Evolutionary conservation across 2,113 vertebrate genomes (phyloP).

Genomic region (Tachysurus vachellii): DNA sequence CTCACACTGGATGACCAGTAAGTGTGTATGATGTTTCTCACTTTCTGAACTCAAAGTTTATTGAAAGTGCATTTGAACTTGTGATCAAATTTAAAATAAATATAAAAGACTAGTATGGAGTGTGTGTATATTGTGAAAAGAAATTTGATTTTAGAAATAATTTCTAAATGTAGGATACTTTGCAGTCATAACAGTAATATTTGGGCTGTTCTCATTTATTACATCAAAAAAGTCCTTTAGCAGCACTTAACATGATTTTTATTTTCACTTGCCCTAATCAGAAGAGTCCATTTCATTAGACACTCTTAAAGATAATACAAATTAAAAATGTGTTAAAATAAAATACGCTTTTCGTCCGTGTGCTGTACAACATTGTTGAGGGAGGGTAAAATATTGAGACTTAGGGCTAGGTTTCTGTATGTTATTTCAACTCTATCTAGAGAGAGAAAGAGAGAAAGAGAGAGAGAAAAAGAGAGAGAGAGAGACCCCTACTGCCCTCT

Average conservation of each 20-base stretch:
- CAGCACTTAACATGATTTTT: conserved; percentile 67
- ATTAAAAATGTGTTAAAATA: conserved; percentile 73
- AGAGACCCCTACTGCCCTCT: conserved; percentile 68
- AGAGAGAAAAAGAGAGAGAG: conserved; percentile 37
- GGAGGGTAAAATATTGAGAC: conserved; percentile 66
- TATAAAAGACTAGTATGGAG: neutral
- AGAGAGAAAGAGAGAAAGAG: conserved; percentile 27
- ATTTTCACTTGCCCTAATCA: conserved; percentile 69
- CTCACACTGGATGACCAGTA: conserved; percentile 58
- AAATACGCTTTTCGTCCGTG: conserved; percentile 66
- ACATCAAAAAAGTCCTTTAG: conserved; percentile 60
- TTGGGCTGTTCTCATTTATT: conserved; percentile 29
- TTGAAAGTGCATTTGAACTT: conserved; percentile 23
- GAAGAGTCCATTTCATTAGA: conserved; percentile 71
- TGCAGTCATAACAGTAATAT: conserved; percentile 19
- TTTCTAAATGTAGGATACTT: neutral
- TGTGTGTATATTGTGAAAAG: neutral
- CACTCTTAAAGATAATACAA: conserved; percentile 75
- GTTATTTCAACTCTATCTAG: conserved; percentile 45
- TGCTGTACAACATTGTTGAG: conserved; percentile 63
- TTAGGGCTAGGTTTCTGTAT: conserved; percentile 65
- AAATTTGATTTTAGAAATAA: neutral
- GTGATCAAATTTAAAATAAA: neutral
- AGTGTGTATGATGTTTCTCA: conserved; percentile 62
- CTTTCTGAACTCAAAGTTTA: conserved; percentile 47